phyloP scores from a whole-genome alignment of 1,140 invertebrate genomes.

The Panulirus ornatus region DNA sequence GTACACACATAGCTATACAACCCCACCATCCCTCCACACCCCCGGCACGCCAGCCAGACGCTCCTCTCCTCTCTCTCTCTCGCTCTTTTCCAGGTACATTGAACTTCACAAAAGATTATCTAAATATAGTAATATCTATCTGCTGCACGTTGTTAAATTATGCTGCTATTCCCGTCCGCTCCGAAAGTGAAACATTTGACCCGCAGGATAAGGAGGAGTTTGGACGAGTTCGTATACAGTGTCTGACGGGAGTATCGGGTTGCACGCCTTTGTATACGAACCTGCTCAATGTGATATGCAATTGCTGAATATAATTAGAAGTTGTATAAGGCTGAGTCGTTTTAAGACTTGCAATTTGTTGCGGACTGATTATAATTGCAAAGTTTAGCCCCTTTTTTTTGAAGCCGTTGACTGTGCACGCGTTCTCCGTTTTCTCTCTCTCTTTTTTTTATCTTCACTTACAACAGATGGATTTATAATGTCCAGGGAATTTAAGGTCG shows the following conservation, averaged over 20 bases:
- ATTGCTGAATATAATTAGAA: slow-evolving; percentile 43
- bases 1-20: background rate
- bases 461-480: too few relatives aligned
- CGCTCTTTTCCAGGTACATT: too few relatives aligned
- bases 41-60: too few relatives aligned
- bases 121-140: too few relatives aligned
- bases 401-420: too few relatives aligned
- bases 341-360: slow-evolving; percentile 39
- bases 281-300: slow-evolving; percentile 28
- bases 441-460: too few relatives aligned
- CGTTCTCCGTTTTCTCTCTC: background rate
- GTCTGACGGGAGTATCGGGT: slow-evolving; percentile 39
- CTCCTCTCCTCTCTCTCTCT: background rate
- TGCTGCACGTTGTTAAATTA: background rate
- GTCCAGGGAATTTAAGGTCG: too few relatives aligned
- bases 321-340: slow-evolving; percentile 36
- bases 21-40: background rate
- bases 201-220: too few relatives aligned
- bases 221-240: slow-evolving; percentile 20
- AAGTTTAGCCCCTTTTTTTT: background rate
- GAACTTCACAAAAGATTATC: too few relatives aligned
- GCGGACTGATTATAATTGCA: slow-evolving; percentile 52
- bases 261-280: slow-evolving; percentile 30
- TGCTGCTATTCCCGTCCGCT: background rate
- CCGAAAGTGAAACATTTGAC: background rate